Base-by-base conservation (phyloP, 2,888 invertebrate genomes). In the Cremastinae sp. region DNA sequence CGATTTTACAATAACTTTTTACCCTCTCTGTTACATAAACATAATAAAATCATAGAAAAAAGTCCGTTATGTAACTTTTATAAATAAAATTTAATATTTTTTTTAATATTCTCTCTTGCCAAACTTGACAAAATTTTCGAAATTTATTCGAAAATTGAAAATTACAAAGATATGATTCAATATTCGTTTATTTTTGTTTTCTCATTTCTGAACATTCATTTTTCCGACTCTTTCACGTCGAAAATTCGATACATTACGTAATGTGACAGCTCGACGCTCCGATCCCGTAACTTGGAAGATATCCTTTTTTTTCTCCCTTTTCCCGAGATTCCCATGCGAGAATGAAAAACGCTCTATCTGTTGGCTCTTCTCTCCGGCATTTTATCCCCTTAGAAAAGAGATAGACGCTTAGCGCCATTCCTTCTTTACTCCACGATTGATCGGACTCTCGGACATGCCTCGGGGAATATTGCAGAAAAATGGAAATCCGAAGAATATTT, bases 161-260 rank as follows among this genome's bases (percentile, higher is more conserved):
- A n/a, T 12, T 36, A 22, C 22, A 53, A 69, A 41, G 62, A 74
- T 59, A 65, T 5, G 16, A 18, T 12, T 76, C 61, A 36, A 49
- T 28, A 49, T 14, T 22, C 14, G 18, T 59, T 61, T 64, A 38
- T 34, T 54, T 53, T 51, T 22, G 43, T 16, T 72, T 68, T 70
- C 38, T 45, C 41, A 28, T 16, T 68, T 61, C 59, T 5, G 22
- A 7, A 47, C 59, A 78, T 77, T 73, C 68, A 69, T 74, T 69
- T 77, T 75, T 69, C 71, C 62, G 66, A 53, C 64, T 72, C 73
- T 78, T 65, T 65, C 79, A 82, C 80, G 81, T 78, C 61, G 81
- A 83, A 81, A 83, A 85, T 84, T 88, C 86, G 84, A 87, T 86
- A 86, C 85, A 85, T 87, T 84, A 87, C 81, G 82, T 75, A 82